These are phyloP conservation scores for Drosophila tani DNA, from an alignment of 1,140 invertebrate species.

Conservation along the genomic window DNA sequence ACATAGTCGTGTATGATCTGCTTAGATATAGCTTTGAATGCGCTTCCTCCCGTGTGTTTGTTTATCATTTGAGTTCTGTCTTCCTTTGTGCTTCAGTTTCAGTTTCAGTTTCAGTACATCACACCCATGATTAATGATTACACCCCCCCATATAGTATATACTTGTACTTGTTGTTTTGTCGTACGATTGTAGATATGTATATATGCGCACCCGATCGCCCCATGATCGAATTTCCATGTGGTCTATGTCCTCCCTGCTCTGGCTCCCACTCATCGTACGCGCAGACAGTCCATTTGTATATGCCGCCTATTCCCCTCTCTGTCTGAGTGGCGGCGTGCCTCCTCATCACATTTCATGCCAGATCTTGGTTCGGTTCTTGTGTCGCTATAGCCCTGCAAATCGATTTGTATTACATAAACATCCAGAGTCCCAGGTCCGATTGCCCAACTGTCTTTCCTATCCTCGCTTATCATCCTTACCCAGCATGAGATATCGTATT, in stretches of 20 bases:
- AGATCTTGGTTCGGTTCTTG: constrained; percentile 1
- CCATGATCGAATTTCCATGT: constrained; percentile 4
- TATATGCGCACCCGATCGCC: constrained; percentile 3
- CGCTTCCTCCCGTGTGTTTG: constrained; percentile 34
- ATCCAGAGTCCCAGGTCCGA: neutral
- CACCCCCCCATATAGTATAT: constrained; percentile 1
- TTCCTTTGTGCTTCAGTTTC: constrained; percentile 20
- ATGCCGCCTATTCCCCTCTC: neutral
- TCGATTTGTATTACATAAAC: no score
- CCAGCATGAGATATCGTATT: neutral
- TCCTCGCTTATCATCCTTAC: neutral
- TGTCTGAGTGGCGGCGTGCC: constrained; percentile 9
- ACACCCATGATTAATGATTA: constrained; percentile 1
- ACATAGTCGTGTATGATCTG: constrained; percentile 20
- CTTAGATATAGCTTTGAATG: constrained; percentile 45
- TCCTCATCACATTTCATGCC: constrained; percentile 15
- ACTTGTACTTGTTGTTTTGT: neutral
- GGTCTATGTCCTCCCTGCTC: constrained; percentile 2
- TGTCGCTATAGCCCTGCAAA: constrained; percentile 2
- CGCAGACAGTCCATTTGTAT: neutral
- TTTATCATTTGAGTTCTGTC: constrained; percentile 11
- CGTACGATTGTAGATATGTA: constrained; percentile 1
- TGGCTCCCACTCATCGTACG: constrained; percentile 1
- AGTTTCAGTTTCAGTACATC: no score
- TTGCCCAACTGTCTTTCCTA: no score